Evolutionary conservation across 35 echinoderm and acorn worm genomes (phyloP), one percentile per base, ranked within the genome.

Genomic region (Diadema setosum): DNA sequence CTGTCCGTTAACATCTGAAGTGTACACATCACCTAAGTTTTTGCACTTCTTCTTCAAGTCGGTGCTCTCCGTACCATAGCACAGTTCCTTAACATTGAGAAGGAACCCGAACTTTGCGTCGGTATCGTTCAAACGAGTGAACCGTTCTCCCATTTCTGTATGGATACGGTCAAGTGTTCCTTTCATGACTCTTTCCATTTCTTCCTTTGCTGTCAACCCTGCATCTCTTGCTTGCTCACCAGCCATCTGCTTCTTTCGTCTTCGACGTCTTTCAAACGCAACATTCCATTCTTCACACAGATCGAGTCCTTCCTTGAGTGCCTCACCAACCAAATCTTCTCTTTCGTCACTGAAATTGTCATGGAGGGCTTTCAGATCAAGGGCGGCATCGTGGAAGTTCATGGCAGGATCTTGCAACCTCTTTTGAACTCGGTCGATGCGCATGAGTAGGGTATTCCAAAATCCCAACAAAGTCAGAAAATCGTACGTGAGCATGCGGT

Each of bases 141-240:
- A 80, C 48, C 69, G 2, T 46, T 87, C 44, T 30, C 70, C 45
- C 15, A 87, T 67, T 17, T 87, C 42, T 74, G 5, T 78, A 25
- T 39, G 18, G 20, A 87, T 37, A 20, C 65, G 69, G 61, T 87
- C 85, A 42, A 87, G 30, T 31, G 85, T 16, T 36, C 42, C 67
- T 76, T 80, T 87, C 67, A 83, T 83, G 37, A 56, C 81, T 26
- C 81, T 56, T 50, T 27, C 14, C 26, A 83, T 83, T 56, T 83
- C 43, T 18, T 83, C 81, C 46, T 56, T 83, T n/a, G 81, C 45
- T 57, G 81, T 56, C n/a, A 83, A 46, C 26, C 81, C 26, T 4
- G 81, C 81, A 36, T 83, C 81, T 57, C 48, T 52, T 7, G 44
- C 20, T 7, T 32, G 52, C 48, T 83, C 81, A 46, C 35, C 81